Base-by-base conservation (phyloP, 2,797 vertebrate genomes). In the Natrix natrix region DNA sequence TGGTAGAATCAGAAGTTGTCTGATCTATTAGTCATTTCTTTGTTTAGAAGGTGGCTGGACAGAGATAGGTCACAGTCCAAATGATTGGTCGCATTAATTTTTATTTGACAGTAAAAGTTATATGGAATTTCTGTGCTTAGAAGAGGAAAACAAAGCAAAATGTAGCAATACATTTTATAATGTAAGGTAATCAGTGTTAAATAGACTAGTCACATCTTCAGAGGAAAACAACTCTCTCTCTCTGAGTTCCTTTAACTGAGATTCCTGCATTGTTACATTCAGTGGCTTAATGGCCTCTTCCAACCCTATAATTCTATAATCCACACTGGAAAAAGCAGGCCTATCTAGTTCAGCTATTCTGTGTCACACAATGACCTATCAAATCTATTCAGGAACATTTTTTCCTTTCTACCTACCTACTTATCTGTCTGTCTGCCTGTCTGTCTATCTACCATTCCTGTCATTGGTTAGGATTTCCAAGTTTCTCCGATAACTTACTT, bases 1-100 rank as follows among this genome's bases (percentile, higher is more conserved):
- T 11, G 14, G 17, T 61, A 56, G 32, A 93, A 55, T 78, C 43
- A 61, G 48, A 0, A 92, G 1, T 92, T 93, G 93, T 90, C 57
- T 92, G 88, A 88, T 92, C 61, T 1, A 0, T 86, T 90, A 88
- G 37, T 93, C 28, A 94, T 90, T 93, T 90, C 5, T 92, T 32
- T 90, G 22, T 54, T 93, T 90, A 54, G 66, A 88, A 92, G 16
- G 26, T 89, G 91, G 61, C 8, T 94, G 61, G 26, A 86, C 88
- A 91, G 8, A 32, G 88, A 55, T 91, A 92, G 16, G 37, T 86
- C 90, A 86, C 8, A 88, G 55, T 61, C 57, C 94, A 92, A 90
- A 96, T 16, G 26, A 90, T 94, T 8, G 89, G 37, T 1, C 32
- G 52, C 60, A 24, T 61, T 93, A 88, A 60, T 63, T 54, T 91